Conservation (phyloP, 2,888 invertebrate species). For the Chironomus tentans region DNA sequence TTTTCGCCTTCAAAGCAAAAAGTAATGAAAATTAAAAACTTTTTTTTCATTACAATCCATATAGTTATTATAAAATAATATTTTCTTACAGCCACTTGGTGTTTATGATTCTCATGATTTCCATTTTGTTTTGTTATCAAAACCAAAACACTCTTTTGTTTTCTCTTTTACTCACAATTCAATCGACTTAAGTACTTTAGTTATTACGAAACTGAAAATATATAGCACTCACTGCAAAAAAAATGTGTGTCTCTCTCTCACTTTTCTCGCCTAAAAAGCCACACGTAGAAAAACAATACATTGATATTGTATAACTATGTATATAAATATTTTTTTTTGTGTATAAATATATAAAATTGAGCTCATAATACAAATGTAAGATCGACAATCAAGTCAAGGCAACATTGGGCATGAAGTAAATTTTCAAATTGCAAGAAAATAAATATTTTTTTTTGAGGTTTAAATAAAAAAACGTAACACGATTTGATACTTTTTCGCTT, state of each 20-base stretch:
- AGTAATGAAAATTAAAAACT: no score
- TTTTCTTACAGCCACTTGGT: neutral
- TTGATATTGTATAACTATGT: neutral
- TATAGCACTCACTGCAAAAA: neutral
- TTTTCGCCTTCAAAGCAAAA: no score
- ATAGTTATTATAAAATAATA: neutral
- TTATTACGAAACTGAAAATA: neutral
- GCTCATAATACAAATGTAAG: neutral
- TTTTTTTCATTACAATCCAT: neutral
- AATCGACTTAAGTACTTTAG: neutral
- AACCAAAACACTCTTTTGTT: neutral
- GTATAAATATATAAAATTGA: neutral
- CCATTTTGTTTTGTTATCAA: neutral
- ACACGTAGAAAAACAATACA: slow-evolving; percentile 6
- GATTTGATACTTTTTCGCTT: neutral
- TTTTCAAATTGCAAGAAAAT: neutral
- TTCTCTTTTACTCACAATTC: neutral
- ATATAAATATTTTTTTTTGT: neutral
- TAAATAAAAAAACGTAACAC: neutral
- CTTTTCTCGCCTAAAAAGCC: neutral
- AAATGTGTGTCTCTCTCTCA: neutral
- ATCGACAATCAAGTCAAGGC: neutral
- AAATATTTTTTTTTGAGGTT: neutral
- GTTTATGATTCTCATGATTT: neutral
- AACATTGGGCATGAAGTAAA: neutral